Evolutionary conservation across 2,113 vertebrate genomes (phyloP).

Genomic region (Erythrocercus mccallii): DNA sequence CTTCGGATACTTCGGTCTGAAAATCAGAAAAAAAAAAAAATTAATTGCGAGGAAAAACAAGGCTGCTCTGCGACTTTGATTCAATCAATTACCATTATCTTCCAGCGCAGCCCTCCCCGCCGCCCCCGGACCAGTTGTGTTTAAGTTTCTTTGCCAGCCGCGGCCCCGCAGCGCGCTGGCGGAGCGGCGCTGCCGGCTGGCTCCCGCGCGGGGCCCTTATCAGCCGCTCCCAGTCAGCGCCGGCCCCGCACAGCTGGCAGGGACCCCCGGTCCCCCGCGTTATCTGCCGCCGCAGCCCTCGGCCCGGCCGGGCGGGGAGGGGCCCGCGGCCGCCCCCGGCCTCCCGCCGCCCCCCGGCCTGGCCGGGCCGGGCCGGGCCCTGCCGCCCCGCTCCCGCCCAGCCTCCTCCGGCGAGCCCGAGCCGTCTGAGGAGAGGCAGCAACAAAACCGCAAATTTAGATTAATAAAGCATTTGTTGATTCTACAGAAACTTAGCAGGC

Average conservation of each 20-base stretch:
- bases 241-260: constrained; percentile 83
- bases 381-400: constrained; percentile 55
- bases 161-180: constrained; percentile 78
- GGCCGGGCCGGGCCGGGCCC: not conserved
- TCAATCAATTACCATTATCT: constrained; percentile 87
- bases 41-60: constrained; percentile 75
- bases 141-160: constrained; percentile 78
- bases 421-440: constrained; percentile 74
- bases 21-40: constrained; percentile 58
- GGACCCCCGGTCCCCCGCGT: constrained; percentile 77
- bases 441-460: constrained; percentile 84
- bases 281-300: constrained; percentile 89
- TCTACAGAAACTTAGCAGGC: constrained; percentile 84
- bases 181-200: constrained; percentile 65
- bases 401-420: constrained; percentile 75
- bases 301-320: constrained; percentile 80
- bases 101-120: constrained; percentile 69
- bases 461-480: constrained; percentile 87
- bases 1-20: constrained; percentile 68
- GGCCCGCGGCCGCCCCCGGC: constrained; percentile 25
- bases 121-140: constrained; percentile 72
- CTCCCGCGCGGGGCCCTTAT: constrained; percentile 86
- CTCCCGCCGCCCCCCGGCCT: not conserved
- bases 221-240: constrained; percentile 87
- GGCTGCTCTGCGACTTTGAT: constrained; percentile 77